A percentile compares a stretch with the other conserved stretches of the same genome.
Conservation (phyloP, 2,888 invertebrate genomes). For the Watsonalla binaria region DNA sequence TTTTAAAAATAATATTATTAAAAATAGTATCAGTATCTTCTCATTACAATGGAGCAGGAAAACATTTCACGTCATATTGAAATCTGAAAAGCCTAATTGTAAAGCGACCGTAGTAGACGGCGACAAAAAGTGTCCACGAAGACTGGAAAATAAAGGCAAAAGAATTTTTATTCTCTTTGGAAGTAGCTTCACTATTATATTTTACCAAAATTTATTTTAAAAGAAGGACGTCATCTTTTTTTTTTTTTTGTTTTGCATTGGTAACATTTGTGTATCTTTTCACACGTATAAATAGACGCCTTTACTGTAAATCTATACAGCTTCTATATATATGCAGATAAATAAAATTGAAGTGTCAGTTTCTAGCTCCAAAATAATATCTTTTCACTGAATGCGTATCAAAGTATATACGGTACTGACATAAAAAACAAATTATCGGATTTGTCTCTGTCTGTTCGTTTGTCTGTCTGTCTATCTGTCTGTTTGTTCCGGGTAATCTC, state of each 20-base stretch:
- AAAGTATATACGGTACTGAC: no score
- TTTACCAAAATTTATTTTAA: background rate
- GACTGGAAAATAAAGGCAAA: conserved; percentile 26
- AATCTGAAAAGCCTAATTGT: conserved; percentile 36
- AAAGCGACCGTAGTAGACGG: conserved; percentile 33
- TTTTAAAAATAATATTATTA: no score
- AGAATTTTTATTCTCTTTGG: conserved; percentile 25
- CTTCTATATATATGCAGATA: no score
- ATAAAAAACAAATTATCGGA: no score
- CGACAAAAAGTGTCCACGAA: conserved; percentile 21
- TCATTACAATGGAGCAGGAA: background rate
- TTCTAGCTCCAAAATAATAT: no score
- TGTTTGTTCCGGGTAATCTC: no score
- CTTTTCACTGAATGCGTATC: no score
- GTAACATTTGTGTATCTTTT: background rate
- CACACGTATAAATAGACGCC: background rate
- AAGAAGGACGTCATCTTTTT: background rate
- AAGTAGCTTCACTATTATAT: conserved; percentile 27
- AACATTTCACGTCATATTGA: conserved; percentile 13
- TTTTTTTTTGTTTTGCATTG: background rate
- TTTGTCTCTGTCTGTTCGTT: no score
- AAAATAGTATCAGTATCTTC: no score
- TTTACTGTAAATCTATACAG: no score
- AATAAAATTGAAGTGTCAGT: no score
- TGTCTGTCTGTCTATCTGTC: no score